Percentiles rank a stretch among this genome's conserved stretches.
Evolutionary conservation across 2,888 invertebrate species (phyloP).

Genomic region (Girardia tigrina): DNA sequence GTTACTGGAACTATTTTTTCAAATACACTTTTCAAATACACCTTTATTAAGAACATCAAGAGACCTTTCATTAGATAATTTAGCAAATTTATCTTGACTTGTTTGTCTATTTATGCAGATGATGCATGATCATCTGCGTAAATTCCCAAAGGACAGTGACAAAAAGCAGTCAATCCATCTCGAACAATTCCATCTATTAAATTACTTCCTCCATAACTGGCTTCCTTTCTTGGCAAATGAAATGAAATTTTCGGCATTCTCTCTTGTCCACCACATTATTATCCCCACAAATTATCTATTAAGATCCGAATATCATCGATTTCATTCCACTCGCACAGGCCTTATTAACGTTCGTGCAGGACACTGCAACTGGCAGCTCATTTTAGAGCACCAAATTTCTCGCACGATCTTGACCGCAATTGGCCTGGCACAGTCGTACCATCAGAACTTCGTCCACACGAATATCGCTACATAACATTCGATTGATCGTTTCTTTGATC

Average conservation of each 20-base stretch:
- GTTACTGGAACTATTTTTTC: constrained; percentile 72
- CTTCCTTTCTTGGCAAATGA: constrained; percentile 74
- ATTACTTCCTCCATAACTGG: constrained; percentile 73
- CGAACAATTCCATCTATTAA: constrained; percentile 73
- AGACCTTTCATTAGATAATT: constrained; percentile 71
- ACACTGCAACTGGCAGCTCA: constrained; percentile 62
- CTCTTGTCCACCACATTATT: constrained; percentile 86
- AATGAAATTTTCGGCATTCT: constrained; percentile 98
- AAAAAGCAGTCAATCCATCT: constrained; percentile 96
- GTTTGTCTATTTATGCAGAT: too few relatives aligned
- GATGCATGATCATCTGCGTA: too few relatives aligned
- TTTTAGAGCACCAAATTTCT: constrained; percentile 83
- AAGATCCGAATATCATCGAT: constrained; percentile 21
- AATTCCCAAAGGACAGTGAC: too few relatives aligned
- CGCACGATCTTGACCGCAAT: constrained; percentile 81
- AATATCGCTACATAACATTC: constrained; percentile 63
- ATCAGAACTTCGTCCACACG: constrained; percentile 79
- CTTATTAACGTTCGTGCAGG: constrained; percentile 49
- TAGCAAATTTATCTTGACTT: constrained; percentile 84
- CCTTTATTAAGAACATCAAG: constrained; percentile 54
- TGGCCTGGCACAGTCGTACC: constrained; percentile 60
- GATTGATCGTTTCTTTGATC: constrained; percentile 58
- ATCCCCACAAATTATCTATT: neutral
- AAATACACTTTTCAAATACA: constrained; percentile 61
- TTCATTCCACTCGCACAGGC: constrained; percentile 42